Base-by-base conservation (phyloP, 2,113 vertebrate genomes). In the Lonchura striata region DNA sequence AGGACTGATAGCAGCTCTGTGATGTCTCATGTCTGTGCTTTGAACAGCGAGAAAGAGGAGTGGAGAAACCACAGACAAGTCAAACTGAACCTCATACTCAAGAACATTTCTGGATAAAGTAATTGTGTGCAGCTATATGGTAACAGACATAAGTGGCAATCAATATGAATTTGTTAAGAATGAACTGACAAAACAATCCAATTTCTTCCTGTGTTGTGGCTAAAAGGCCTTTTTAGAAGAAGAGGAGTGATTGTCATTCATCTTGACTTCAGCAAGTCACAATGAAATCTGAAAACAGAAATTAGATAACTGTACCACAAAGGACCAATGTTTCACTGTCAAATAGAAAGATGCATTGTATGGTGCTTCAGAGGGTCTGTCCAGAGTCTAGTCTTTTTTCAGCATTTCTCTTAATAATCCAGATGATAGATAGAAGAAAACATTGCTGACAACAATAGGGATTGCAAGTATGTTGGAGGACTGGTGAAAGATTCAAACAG, bases 261-360 rank as follows among this genome's bases (percentile, higher is more conserved):
- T 60, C 88, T 88, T 65, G 61, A 88, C 71, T 92, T 82, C 71
- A 65, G 49, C 47, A 82, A 92, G 24, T 61, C 18, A 16, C 27
- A 74, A 23, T 52, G 41, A 95, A 90, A 96, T 90, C 3, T 88
- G 44, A 72, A 85, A 88, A 42, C 22, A 86, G 35, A 86, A 94
- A 74, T 88, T 65, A 82, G 41, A 21, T 82, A 69, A 77, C 37
- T 37, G 10, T 54, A 85, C 19, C 20, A 69, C 9, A 21, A 14
- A 95, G 35, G 33, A 80, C 57, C 37, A 57, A 35, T 25, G 31
- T 76, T 90, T 90, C 54, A 72, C 71, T 86, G 76, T 57, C 49
- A 94, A 68, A 80, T 14, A 88, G n/a, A 65, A 88, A 86, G 59
- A 83, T 33, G 50, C 27, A 57, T 24, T 61, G 37, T 41, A 33